Percentiles rank a stretch among this genome's conserved stretches.
These are phyloP conservation scores for Phocoena phocoena DNA, from an alignment of 2,113 vertebrate genomes.

Conservation along the genomic window DNA sequence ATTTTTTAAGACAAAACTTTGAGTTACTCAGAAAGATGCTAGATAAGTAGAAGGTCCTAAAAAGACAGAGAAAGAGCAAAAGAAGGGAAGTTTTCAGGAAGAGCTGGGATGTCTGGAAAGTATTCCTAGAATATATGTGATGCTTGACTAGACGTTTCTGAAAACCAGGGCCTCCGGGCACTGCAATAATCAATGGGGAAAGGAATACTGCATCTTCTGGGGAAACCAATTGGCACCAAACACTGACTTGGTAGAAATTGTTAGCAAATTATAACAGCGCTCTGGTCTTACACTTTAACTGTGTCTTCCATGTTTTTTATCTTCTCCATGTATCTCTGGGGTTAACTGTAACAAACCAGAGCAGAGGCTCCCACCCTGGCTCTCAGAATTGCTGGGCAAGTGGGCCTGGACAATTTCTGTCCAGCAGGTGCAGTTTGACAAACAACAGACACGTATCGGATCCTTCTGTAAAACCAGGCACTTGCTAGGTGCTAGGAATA, in stretches of 20 bases:
- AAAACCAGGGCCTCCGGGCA: conserved; percentile 2
- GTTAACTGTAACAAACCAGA: not conserved
- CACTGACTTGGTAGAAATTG: not conserved
- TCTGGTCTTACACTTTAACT: not conserved
- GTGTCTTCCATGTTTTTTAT: not conserved
- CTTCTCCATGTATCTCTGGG: not conserved
- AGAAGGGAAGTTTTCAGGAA: not conserved
- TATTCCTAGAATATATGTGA: not conserved
- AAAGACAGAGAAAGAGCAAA: not conserved
- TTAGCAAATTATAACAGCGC: not conserved
- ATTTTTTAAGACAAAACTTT: conserved; percentile 35
- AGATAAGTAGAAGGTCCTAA: not conserved
- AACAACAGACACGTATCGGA: not conserved
- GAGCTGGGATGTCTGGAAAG: conserved; percentile 25
- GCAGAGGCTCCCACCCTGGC: not conserved
- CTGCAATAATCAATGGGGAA: not conserved
- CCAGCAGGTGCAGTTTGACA: conserved; percentile 20
- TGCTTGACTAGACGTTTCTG: conserved; percentile 47
- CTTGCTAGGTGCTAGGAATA: not conserved
- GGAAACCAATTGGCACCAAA: conserved; percentile 20
- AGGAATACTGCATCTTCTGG: not conserved
- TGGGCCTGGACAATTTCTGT: not conserved
- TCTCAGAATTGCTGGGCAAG: not conserved
- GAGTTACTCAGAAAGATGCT: conserved; percentile 26
- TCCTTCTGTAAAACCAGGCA: not conserved